phyloP scores from a whole-genome alignment of 2,113 vertebrate species.

The Tenebrosternarchus preto region DNA sequence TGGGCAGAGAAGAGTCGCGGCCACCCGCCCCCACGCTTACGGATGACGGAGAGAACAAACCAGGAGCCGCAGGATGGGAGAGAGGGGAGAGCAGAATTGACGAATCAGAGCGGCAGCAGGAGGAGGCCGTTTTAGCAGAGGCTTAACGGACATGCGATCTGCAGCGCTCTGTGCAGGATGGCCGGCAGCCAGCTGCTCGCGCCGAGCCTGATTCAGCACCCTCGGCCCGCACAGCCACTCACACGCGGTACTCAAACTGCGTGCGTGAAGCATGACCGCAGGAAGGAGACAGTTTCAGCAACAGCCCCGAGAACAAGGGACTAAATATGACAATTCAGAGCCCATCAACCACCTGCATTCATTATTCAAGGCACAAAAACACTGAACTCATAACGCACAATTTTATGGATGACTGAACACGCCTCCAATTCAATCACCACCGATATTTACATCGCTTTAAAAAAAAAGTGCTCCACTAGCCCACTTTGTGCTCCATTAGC shows the following conservation, averaged over 20 bases:
- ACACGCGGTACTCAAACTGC: slow-evolving; percentile 55
- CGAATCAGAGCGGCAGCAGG: slow-evolving; percentile 29
- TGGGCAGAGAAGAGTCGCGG: slow-evolving; percentile 22
- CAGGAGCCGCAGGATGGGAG: slow-evolving; percentile 36
- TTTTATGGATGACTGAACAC: no score
- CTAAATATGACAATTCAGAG: no score
- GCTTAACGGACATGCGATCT: slow-evolving; percentile 68
- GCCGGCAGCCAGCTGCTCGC: slow-evolving; percentile 84
- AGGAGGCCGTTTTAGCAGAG: slow-evolving; percentile 73
- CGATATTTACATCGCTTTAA: no score
- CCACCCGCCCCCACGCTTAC: slow-evolving; percentile 7
- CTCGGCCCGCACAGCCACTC: slow-evolving; percentile 67
- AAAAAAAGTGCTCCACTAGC: no score
- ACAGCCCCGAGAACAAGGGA: slow-evolving; percentile 46
- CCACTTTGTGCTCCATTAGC: no score
- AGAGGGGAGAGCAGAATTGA: not conserved
- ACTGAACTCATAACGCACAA: no score
- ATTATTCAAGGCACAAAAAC: no score
- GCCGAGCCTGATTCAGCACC: slow-evolving; percentile 85
- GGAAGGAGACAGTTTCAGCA: slow-evolving; percentile 49
- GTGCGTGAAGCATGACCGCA: not conserved
- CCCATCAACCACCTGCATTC: no score
- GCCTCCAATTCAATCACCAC: no score
- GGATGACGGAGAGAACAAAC: slow-evolving; percentile 31
- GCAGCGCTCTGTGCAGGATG: slow-evolving; percentile 80